Base-by-base conservation (phyloP, 2,113 vertebrate genomes). In the Aptenodytes patagonicus region DNA sequence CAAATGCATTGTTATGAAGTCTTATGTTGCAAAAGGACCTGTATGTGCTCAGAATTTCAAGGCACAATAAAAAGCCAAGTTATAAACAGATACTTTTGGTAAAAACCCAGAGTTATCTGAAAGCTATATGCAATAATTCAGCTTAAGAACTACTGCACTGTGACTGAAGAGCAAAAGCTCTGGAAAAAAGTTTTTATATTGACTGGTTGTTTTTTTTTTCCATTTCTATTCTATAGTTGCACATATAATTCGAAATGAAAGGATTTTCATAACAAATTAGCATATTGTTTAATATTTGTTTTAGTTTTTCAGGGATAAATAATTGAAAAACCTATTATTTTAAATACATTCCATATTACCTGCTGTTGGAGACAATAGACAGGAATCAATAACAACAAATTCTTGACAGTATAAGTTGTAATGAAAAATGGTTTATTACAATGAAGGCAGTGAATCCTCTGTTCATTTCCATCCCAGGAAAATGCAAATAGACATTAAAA, bases 321-420 rank as follows among this genome's bases (percentile, higher is more conserved):
- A 94, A 93, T 52, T 81, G 51, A 71, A 91, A 91, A 96, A 83
- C 6, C 9, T 82, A 61, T 85, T 89, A 68, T 92, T 94, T 85
- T 71, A 91, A 91, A 57, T 87, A 68, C 17, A 89, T 85, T 69
- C 46, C 20, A 32, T 60, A 88, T 52, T 73, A 49, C 47, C 31
- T 92, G 36, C 19, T 71, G 9, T 58, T 90, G 79, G 69, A 93
- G 52, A 85, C 21, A 91, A 55, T 42, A 71, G 14, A n/a, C 38
- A 83, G 57, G 40, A 66, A 91, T 88, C 77, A 86, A 65, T 86
- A 93, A 32, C n/a, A 90, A 24, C 18, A 40, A 11, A 85, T 78
- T 79, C n/a, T 80, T 60, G 60, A 83, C 70, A 71, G 62, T 66
- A 4, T 24, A 94, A 64, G 25, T 60, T 65, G 19, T 82, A 91